phyloP scores from a whole-genome alignment of 2,113 vertebrate species.

The Chaetodon auriga region DNA sequence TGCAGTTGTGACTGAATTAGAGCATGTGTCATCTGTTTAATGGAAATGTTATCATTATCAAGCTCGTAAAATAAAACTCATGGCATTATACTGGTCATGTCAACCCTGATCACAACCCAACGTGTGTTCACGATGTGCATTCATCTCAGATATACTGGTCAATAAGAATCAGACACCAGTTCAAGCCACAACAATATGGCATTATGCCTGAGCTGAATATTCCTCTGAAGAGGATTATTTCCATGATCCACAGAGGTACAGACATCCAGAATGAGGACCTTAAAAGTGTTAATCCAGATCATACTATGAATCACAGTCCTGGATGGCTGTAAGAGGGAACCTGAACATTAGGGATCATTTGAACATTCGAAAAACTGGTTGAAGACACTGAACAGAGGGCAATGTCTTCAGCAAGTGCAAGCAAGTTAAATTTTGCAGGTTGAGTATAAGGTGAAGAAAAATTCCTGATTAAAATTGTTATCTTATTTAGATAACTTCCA shows the following conservation, averaged over 20 bases:
- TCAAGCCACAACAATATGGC: not conserved
- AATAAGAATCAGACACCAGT: not conserved
- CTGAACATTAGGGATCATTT: not conserved
- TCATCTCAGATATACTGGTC: not conserved
- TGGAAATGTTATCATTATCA: not conserved
- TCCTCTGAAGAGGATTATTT: not conserved
- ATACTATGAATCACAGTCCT: not conserved
- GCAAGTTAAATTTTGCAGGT: not conserved
- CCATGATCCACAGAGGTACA: not conserved
- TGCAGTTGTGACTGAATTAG: not conserved
- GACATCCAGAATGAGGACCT: not conserved
- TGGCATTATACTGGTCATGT: not conserved
- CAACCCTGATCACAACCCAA: not conserved
- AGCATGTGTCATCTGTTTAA: constrained; percentile 3
- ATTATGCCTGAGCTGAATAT: not conserved
- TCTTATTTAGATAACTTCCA: not conserved
- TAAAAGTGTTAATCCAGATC: not conserved
- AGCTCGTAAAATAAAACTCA: not conserved
- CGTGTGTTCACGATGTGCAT: too few relatives aligned
- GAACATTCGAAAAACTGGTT: not conserved
- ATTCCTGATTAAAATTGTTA: not conserved
- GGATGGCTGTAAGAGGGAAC: not conserved
- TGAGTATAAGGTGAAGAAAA: not conserved
- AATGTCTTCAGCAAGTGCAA: not conserved
- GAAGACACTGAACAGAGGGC: not conserved